Evolutionary conservation across 2,113 vertebrate genomes (phyloP).

Genomic region (Lamprotornis superbus): DNA sequence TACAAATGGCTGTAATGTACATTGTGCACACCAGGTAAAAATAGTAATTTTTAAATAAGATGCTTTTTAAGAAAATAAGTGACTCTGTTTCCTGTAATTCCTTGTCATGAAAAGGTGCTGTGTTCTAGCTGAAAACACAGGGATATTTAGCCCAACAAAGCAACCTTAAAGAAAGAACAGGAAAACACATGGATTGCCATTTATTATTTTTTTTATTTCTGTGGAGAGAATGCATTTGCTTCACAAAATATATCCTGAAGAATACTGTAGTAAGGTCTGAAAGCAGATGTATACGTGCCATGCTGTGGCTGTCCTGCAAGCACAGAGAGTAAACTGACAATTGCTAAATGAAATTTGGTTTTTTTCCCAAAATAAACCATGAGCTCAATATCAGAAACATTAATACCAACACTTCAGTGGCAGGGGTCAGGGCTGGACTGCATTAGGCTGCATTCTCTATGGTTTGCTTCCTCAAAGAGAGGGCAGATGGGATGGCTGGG

Average conservation of each 20-base stretch:
- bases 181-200: background rate
- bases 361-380: background rate
- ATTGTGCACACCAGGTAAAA: background rate
- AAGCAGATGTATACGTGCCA: background rate
- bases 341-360: background rate
- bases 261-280: background rate
- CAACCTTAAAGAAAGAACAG: background rate
- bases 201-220: background rate
- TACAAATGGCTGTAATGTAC: background rate
- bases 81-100: background rate
- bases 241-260: background rate
- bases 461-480: background rate
- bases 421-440: background rate
- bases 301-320: background rate
- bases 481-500: background rate
- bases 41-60: background rate
- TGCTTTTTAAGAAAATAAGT: background rate
- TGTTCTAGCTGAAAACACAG: constrained; percentile 21
- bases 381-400: background rate
- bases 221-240: background rate
- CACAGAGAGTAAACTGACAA: background rate
- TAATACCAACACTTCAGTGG: background rate
- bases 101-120: background rate
- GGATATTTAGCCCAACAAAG: background rate
- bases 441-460: background rate